Evolutionary conservation across 1,140 invertebrate genomes (phyloP).

Genomic region (Drosophila truncata): DNA sequence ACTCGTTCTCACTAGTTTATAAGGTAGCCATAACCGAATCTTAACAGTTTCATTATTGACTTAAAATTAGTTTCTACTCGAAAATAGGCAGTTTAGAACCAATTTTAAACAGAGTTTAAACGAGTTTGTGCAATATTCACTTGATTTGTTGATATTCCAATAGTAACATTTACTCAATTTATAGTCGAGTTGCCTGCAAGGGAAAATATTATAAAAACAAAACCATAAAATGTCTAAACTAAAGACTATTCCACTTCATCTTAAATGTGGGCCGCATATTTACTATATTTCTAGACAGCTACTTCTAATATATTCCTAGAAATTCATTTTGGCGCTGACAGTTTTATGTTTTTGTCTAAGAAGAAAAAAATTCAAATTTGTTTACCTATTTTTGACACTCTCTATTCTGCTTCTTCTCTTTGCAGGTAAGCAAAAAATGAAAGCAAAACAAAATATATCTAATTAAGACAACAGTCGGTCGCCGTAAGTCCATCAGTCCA

Average conservation of each 20-base stretch:
- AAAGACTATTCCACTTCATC: not conserved
- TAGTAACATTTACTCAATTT: not conserved
- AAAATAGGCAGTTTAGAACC: not conserved
- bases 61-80: not conserved
- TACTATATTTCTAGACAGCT: conserved; percentile 17
- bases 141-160: not conserved
- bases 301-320: conserved; percentile 20
- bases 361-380: conserved; percentile 43
- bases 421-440: conserved; percentile 72
- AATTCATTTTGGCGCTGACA: conserved; percentile 47
- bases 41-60: not conserved
- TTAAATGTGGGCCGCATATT: conserved; percentile 6
- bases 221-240: not conserved
- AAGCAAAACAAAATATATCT: conserved; percentile 33
- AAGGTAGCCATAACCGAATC: not conserved
- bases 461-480: conserved; percentile 19
- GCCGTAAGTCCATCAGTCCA: conserved; percentile 69
- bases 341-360: conserved; percentile 49
- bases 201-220: conserved; percentile 17
- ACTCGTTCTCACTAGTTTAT: not conserved
- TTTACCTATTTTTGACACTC: conserved; percentile 69
- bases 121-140: not conserved
- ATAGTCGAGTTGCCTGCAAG: not conserved
- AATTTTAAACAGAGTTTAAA: not conserved
- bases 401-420: conserved; percentile 55